Evolutionary conservation across 2,797 vertebrate genomes (phyloP).

Genomic region (Trachurus trachurus): DNA sequence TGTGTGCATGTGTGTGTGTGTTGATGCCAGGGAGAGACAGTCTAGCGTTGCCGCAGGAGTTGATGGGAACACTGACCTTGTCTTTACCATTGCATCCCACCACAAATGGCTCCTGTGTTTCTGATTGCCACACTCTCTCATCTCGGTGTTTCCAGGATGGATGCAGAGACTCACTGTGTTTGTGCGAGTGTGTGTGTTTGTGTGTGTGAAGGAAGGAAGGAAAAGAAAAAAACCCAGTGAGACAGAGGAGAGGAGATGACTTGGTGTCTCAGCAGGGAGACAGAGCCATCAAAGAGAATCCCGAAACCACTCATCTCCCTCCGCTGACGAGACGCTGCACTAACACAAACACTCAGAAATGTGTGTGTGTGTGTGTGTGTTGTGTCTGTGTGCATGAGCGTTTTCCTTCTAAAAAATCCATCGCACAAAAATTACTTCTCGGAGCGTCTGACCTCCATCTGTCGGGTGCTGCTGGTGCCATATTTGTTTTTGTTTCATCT

Average conservation of each 20-base stretch:
- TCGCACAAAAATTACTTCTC: slow-evolving; percentile 43
- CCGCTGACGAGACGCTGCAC: slow-evolving; percentile 48
- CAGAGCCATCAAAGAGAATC: slow-evolving; percentile 71
- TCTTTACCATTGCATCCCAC: slow-evolving; percentile 49
- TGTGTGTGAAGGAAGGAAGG: not conserved
- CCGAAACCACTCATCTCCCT: slow-evolving; percentile 56
- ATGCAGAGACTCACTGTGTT: slow-evolving; percentile 14
- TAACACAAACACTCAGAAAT: slow-evolving; percentile 21
- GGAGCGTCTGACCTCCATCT: slow-evolving; percentile 63
- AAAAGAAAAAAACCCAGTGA: slow-evolving; percentile 22
- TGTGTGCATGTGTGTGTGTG: slow-evolving; percentile 1
- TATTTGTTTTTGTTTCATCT: slow-evolving; percentile 73
- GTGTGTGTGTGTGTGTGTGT: slow-evolving; percentile 6
- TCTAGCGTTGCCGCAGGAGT: slow-evolving; percentile 36
- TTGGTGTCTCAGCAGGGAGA: slow-evolving; percentile 59
- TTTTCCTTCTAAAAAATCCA: slow-evolving; percentile 44
- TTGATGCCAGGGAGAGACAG: slow-evolving; percentile 36
- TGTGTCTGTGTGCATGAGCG: slow-evolving; percentile 1
- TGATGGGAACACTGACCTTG: slow-evolving; percentile 59
- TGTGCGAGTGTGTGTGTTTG: slow-evolving; percentile 11
- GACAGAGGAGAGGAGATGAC: slow-evolving; percentile 39
- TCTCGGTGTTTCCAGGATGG: slow-evolving; percentile 38
- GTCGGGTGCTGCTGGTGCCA: slow-evolving; percentile 45
- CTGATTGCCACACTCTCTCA: slow-evolving; percentile 47
- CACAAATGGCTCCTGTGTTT: slow-evolving; percentile 46